phyloP scores from a whole-genome alignment of 2,113 vertebrate species.

The Apteryx owenii region DNA sequence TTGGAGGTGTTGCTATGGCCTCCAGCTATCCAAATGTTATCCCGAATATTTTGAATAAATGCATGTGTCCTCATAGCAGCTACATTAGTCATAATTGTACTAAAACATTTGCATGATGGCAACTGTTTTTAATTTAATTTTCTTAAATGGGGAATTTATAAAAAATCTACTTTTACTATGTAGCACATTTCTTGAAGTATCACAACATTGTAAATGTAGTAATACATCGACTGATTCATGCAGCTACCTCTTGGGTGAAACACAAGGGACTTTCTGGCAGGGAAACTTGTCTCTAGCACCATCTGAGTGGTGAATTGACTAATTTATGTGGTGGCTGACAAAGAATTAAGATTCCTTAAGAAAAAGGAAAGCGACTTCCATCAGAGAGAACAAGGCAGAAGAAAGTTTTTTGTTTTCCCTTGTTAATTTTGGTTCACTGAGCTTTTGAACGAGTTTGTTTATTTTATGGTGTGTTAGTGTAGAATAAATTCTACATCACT shows the following conservation, averaged over 20 bases:
- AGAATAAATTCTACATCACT: not conserved
- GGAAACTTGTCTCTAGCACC: not conserved
- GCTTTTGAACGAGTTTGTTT: not conserved
- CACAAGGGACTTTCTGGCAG: not conserved
- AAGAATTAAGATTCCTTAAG: not conserved
- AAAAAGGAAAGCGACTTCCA: not conserved
- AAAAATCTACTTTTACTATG: not conserved
- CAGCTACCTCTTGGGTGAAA: not conserved
- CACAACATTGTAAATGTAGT: not conserved
- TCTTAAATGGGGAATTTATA: not conserved
- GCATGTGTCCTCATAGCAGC: not conserved
- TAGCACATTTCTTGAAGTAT: not conserved
- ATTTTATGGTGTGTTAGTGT: not conserved
- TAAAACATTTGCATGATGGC: not conserved
- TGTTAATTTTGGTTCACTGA: not conserved
- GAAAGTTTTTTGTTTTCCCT: not conserved
- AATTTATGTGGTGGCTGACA: not conserved
- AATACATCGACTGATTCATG: not conserved
- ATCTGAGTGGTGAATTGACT: not conserved
- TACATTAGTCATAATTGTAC: slow-evolving; percentile 23
- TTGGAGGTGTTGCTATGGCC: slow-evolving; percentile 23
- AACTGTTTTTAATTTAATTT: not conserved
- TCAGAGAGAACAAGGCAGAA: not conserved
- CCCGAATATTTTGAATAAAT: slow-evolving; percentile 27
- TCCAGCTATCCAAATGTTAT: slow-evolving; percentile 17